Conservation (phyloP, 2,888 invertebrate genomes). For the Nineta flava region DNA sequence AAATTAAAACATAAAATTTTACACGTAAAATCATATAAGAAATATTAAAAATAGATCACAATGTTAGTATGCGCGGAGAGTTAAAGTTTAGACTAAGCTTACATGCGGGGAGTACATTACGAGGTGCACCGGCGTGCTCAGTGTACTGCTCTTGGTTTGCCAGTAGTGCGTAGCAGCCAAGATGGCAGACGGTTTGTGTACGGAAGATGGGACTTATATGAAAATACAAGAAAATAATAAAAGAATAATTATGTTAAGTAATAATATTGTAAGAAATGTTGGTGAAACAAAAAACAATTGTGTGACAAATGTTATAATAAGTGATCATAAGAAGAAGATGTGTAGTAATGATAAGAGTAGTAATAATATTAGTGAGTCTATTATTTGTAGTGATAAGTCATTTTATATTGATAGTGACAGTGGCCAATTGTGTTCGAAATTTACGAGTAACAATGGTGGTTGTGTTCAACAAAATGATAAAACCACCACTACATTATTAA, state of each 20-base stretch:
- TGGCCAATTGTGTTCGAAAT: slow-evolving; percentile 25
- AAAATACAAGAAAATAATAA: slow-evolving; percentile 32
- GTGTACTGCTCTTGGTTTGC: not conserved
- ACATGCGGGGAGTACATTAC: not conserved
- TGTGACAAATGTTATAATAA: slow-evolving; percentile 24
- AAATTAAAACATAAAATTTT: too few species aligned
- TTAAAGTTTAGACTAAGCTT: too few species aligned
- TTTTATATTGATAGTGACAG: slow-evolving; percentile 24
- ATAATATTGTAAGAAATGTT: slow-evolving; percentile 7
- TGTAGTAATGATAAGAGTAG: not conserved
- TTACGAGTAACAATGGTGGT: slow-evolving; percentile 21
- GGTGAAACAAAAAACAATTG: slow-evolving; percentile 26
- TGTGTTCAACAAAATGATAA: slow-evolving; percentile 7
- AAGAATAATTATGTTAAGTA: slow-evolving; percentile 11
- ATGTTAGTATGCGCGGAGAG: too few species aligned
- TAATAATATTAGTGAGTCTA: not conserved
- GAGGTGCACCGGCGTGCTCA: slow-evolving; percentile 3
- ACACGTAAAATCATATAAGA: too few species aligned
- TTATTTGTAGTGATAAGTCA: slow-evolving; percentile 1
- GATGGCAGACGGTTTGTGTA: slow-evolving; percentile 68
- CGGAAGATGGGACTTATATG: slow-evolving; percentile 37
- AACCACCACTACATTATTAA: not conserved
- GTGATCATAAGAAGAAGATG: not conserved
- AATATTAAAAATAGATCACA: too few species aligned
- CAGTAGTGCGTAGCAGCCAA: slow-evolving; percentile 47